Base-by-base conservation (phyloP, 2,797 vertebrate genomes). In the Hydrolagus colliei region DNA sequence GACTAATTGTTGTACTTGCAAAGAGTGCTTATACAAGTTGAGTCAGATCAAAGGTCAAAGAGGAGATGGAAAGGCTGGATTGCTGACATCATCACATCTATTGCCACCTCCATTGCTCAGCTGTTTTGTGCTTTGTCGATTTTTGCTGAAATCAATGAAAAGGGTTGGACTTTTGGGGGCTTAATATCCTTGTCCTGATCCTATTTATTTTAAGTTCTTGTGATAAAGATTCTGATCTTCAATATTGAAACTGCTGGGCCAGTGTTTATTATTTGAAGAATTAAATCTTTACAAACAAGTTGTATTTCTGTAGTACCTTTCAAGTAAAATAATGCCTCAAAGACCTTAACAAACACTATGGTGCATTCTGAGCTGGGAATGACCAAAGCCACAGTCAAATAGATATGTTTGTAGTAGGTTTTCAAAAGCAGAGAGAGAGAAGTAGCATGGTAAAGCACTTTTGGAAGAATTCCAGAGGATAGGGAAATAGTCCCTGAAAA, bases 21-120 rank as follows among this genome's bases (percentile, higher is more conserved):
- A 72, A 73, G 89, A 91, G 59, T 95, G 92, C 14, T 86, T 90
- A 90, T 94, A 93, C 94, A 93, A 94, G 7, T 86, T 87, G 35
- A 88, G 91, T 32, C 90, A 85, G 16, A 89, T 0, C 87, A 91
- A 87, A 95, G 92, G 91, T 96, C 90, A 0, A 92, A 94, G 80
- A 95, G 77, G 85, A 93, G 89, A 75, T 85, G 89, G 77, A 94
- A 95, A 82, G 90, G 91, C 1, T 88, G 8, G 1, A 86, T 77
- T 10, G 93, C 90, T 0, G 91, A 87, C 71, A 91, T 88, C 41
- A 87, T 86, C 86, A 93, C 92, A 5, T 89, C 88, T 90, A 94
- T 93, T 90, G 95, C 92, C 87, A 94, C 90, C 88, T 92, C 92
- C 85, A 95, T 20, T 13, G 89, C 92, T 87, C 95, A 79, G 59